Conservation (phyloP, 2,888 invertebrate genomes). For the Alloplasta piceator region DNA sequence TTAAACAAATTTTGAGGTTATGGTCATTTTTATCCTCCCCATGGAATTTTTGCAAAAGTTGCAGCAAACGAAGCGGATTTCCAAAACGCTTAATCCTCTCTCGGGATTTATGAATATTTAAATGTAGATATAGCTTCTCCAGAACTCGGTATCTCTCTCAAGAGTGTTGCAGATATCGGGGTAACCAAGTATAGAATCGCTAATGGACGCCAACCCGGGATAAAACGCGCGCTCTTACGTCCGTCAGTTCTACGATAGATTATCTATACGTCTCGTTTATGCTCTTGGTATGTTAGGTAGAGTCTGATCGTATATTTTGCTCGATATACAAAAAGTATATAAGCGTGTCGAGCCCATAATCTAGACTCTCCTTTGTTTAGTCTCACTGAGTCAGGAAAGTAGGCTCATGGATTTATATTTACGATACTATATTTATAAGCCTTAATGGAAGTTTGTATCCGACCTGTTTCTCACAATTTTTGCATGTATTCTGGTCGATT, state of each 20-base stretch:
- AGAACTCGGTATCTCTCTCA: too few relatives aligned
- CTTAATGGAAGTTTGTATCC: constrained; percentile 14
- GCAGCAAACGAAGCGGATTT: too few relatives aligned
- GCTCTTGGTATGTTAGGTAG: constrained; percentile 39
- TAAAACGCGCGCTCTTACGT: constrained; percentile 22
- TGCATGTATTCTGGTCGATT: constrained; percentile 5
- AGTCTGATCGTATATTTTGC: neutral
- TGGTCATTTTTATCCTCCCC: too few relatives aligned
- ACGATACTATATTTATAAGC: neutral
- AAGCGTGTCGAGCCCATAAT: constrained; percentile 13
- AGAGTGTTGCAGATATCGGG: neutral
- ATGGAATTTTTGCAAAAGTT: too few relatives aligned
- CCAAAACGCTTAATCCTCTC: too few relatives aligned
- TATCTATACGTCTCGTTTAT: constrained; percentile 31
- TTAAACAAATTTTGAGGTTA: too few relatives aligned
- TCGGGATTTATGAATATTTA: too few relatives aligned
- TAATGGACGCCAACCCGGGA: constrained; percentile 36
- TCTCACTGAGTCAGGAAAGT: constrained; percentile 51
- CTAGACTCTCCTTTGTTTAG: constrained; percentile 56
- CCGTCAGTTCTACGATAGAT: constrained; percentile 24
- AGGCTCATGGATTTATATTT: constrained; percentile 32
- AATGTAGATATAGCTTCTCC: too few relatives aligned
- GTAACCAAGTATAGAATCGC: constrained; percentile 3
- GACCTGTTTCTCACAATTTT: neutral
- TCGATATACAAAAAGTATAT: too few relatives aligned